These are phyloP conservation scores for Danio kyathit DNA, from an alignment of 2,797 vertebrate genomes.

Conservation along the genomic window DNA sequence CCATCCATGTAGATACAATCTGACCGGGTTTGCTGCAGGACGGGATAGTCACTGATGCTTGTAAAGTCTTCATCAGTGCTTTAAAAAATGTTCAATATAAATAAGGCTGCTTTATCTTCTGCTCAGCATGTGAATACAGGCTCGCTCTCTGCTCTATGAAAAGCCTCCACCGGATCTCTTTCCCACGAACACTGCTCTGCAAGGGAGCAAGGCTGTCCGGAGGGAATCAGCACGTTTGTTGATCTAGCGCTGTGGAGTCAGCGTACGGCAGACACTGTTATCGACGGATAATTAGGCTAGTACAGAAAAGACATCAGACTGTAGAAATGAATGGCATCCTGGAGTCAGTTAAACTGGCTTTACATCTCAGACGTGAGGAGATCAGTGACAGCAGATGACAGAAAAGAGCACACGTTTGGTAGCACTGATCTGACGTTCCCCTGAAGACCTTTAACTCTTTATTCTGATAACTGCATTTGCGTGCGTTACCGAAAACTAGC, in stretches of 20 bases:
- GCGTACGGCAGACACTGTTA: constrained; percentile 39
- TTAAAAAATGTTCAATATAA: not conserved
- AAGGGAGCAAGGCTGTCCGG: constrained; percentile 31
- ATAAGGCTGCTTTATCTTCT: not conserved
- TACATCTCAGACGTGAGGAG: constrained; percentile 28
- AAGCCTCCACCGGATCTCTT: constrained; percentile 24
- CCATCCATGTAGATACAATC: not conserved
- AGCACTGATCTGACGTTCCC: constrained; percentile 21
- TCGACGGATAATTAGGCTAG: constrained; percentile 22
- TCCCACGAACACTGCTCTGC: constrained; percentile 57
- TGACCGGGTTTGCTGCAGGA: constrained; percentile 4
- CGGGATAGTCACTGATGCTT: not conserved
- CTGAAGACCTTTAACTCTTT: constrained; percentile 27
- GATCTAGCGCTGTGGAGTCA: constrained; percentile 46
- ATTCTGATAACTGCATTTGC: constrained; percentile 10
- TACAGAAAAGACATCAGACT: constrained; percentile 33
- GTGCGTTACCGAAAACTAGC: constrained; percentile 14
- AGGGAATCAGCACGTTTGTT: constrained; percentile 34
- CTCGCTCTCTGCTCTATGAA: constrained; percentile 39
- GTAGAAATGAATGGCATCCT: constrained; percentile 7
- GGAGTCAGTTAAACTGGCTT: constrained; percentile 27
- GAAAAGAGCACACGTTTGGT: constrained; percentile 23
- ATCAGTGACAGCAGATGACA: constrained; percentile 19
- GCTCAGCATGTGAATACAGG: constrained; percentile 42
- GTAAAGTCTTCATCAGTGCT: constrained; percentile 15